Base-by-base conservation (phyloP, 2,888 invertebrate species). In the Idaea dimidiata region DNA sequence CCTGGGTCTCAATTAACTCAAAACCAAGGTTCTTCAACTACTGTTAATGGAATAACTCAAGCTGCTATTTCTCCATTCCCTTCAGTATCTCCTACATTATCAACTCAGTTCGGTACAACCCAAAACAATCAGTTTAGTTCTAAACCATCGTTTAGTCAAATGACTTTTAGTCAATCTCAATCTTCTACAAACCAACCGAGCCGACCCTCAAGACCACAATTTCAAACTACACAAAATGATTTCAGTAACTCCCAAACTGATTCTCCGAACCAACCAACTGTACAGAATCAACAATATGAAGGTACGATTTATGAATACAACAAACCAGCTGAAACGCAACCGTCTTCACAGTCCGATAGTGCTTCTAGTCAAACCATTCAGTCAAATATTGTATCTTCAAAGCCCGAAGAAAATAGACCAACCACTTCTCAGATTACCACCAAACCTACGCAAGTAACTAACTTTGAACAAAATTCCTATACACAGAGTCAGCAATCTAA, bases 301-400 rank as follows among this genome's bases (percentile, higher is more conserved):
- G 78, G 78, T n/a, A 73, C 78, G 33, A 71, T 89, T 66, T 88
- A 89, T 62, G 80, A 89, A 66, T 88, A 88, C 65, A 86, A 75
- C 55, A 88, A 88, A 60, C 89, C 88, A 56, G 72, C 76, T 16
- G 75, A 78, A 63, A 70, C 72, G 55, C 66, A 83, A 0, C 76
- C 83, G 18, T 67, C 79, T 32, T 58, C 68, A 31, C 71, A 71
- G 24, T 59, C 59, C 54, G 70, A 67, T 17, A 66, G 70, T 57
- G 69, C 69, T 31, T 64, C 61, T 6, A 67, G 64, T 32, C 73
- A 71, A 64, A 66, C 61, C 17, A 32, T 62, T 16, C 63, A 68
- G 55, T 56, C 66, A 16, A 60, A 60, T 57, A 53, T 58, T 32
- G 65, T 63, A 7, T 57, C 61, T 0, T 65, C 63, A 18, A 66